Evolutionary conservation across 2,113 vertebrate species (phyloP).

Genomic region (Pholis gunnellus): DNA sequence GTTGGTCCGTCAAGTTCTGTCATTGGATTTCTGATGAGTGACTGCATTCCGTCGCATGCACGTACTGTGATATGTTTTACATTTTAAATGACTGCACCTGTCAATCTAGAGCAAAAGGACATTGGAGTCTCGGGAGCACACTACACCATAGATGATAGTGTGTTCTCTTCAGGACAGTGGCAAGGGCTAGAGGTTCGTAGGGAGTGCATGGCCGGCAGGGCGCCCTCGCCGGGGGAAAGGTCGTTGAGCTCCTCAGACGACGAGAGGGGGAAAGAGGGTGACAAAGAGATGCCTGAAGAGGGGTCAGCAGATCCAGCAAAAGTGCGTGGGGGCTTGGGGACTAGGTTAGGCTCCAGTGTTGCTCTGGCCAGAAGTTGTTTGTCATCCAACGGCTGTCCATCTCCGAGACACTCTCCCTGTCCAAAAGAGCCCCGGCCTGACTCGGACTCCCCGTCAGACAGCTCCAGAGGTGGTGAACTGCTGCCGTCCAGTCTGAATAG

Average conservation of each 20-base stretch:
- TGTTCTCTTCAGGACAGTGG: conserved; percentile 87
- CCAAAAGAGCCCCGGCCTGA: conserved; percentile 83
- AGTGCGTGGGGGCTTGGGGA: conserved; percentile 95
- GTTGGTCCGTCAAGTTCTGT: conserved; percentile 55
- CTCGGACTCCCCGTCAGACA: conserved; percentile 87
- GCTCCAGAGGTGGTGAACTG: conserved; percentile 93
- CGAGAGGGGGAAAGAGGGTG: conserved; percentile 96
- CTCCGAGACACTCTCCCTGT: conserved; percentile 89
- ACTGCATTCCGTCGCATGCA: conserved; percentile 83
- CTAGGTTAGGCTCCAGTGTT: conserved; percentile 95
- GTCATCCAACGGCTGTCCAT: conserved; percentile 87
- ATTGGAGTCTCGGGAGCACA: conserved; percentile 26
- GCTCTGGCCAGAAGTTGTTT: conserved; percentile 94
- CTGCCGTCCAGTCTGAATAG: conserved; percentile 96
- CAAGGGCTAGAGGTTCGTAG: conserved; percentile 92
- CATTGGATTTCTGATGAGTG: conserved; percentile 70
- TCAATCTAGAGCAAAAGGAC: conserved; percentile 45
- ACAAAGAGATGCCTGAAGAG: conserved; percentile 97
- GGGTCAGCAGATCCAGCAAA: conserved; percentile 96
- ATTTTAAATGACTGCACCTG: conserved; percentile 64
- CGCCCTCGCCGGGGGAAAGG: conserved; percentile 91
- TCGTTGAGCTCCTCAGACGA: conserved; percentile 97
- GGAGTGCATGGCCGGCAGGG: conserved; percentile 85
- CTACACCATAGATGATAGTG: conserved; percentile 84
- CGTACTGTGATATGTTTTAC: conserved; percentile 78